A percentile compares a stretch with the other conserved stretches of the same genome.
These are phyloP conservation scores for Acanthurus tractus DNA, from an alignment of 2,797 vertebrate genomes.

Conservation along the genomic window DNA sequence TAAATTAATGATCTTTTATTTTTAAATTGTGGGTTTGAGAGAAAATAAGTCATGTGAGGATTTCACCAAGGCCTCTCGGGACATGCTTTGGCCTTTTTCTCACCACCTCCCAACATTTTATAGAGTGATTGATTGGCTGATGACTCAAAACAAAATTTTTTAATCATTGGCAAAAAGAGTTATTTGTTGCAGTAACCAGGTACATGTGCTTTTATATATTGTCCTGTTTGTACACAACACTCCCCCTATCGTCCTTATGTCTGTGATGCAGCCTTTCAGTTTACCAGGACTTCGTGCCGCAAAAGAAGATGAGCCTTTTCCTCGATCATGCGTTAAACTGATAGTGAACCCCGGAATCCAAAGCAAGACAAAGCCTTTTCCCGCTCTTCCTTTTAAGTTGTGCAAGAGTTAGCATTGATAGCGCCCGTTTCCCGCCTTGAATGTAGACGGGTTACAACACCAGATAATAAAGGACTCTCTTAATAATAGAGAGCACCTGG, in stretches of 20 bases:
- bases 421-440: constrained; percentile 43
- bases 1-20: not conserved
- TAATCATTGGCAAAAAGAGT: not conserved
- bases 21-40: not conserved
- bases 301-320: constrained; percentile 67
- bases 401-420: constrained; percentile 74
- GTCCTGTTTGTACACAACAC: not conserved
- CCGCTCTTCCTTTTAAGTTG: constrained; percentile 81
- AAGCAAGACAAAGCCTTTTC: constrained; percentile 67
- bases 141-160: not conserved
- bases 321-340: constrained; percentile 84
- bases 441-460: constrained; percentile 55
- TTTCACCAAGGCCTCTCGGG: not conserved
- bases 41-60: not conserved
- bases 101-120: not conserved
- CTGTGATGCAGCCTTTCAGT: constrained; percentile 19
- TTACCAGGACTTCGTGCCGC: constrained; percentile 37
- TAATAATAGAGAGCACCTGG: constrained; percentile 84
- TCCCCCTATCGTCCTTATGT: not conserved
- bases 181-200: not conserved
- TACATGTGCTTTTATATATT: not conserved
- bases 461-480: constrained; percentile 58
- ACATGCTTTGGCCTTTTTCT: not conserved
- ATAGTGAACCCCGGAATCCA: constrained; percentile 81
- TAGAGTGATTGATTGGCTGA: no score